Conservation (phyloP, 1,140 invertebrate genomes). For the Rhopalosiphum maidis region DNA sequence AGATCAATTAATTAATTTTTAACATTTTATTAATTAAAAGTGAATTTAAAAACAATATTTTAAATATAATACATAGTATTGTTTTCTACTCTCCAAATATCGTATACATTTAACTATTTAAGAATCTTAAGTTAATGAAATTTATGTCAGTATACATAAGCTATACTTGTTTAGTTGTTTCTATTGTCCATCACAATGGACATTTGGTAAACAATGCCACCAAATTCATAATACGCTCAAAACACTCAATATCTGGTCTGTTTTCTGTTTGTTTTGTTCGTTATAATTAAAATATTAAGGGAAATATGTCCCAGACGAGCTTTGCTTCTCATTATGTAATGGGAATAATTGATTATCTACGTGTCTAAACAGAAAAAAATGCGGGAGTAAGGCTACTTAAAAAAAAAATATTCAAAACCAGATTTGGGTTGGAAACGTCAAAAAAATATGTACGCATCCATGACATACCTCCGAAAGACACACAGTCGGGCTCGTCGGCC, state of each 20-base stretch:
- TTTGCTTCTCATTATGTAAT: background rate
- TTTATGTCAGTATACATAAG: too few species aligned
- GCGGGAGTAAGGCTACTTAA: background rate
- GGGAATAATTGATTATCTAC: slow-evolving; percentile 18
- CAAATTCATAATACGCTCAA: too few species aligned
- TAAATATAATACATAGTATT: too few species aligned
- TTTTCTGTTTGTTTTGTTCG: background rate
- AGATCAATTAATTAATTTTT: too few species aligned
- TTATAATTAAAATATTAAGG: background rate
- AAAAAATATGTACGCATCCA: slow-evolving; percentile 35
- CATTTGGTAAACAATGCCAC: too few species aligned
- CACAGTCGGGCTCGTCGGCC: background rate
- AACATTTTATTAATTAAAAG: too few species aligned
- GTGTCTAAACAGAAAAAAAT: background rate
- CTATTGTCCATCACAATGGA: too few species aligned
- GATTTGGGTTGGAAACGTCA: slow-evolving; percentile 22
- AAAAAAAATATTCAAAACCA: slow-evolving; percentile 19
- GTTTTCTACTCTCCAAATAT: too few species aligned
- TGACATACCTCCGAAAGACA: slow-evolving; percentile 7
- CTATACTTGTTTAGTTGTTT: too few species aligned
- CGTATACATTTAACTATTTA: too few species aligned
- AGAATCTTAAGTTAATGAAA: too few species aligned
- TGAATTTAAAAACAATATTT: too few species aligned
- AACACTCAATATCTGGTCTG: background rate
- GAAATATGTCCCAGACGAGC: background rate